A percentile compares a stretch with the other conserved stretches of the same genome.
Evolutionary conservation across 2,797 vertebrate genomes (phyloP).

Genomic region (Prionace glauca): DNA sequence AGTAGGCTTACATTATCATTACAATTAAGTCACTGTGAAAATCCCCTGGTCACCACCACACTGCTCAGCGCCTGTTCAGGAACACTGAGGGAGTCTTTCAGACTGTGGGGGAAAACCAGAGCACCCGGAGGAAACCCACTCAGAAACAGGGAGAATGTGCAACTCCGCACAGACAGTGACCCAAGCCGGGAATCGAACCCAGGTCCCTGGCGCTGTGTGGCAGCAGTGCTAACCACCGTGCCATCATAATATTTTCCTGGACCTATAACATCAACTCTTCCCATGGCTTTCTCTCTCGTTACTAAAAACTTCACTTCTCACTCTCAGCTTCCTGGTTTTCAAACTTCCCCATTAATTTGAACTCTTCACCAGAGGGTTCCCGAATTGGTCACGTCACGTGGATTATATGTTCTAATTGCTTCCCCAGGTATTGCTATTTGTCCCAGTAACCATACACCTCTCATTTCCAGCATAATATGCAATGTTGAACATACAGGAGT

Average conservation of each 20-base stretch:
- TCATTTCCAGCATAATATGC: constrained; percentile 56
- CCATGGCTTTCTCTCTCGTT: not conserved
- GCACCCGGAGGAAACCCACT: too few relatives aligned
- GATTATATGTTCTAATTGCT: not conserved
- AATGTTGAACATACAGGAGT: not conserved
- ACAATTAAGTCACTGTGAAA: too few relatives aligned
- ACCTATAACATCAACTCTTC: not conserved
- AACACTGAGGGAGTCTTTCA: too few relatives aligned
- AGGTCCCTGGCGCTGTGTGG: too few relatives aligned
- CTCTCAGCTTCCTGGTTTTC: not conserved
- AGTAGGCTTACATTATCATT: too few relatives aligned
- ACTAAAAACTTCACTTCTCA: not conserved
- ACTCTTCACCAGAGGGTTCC: not conserved
- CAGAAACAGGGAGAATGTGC: too few relatives aligned
- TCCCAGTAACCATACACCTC: constrained; percentile 91
- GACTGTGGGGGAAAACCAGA: too few relatives aligned
- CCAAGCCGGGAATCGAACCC: too few relatives aligned
- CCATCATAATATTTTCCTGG: not conserved
- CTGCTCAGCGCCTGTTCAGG: too few relatives aligned
- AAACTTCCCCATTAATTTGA: not conserved
- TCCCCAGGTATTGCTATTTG: constrained; percentile 84
- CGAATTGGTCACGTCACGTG: not conserved
- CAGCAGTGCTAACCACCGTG: too few relatives aligned
- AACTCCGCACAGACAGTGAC: too few relatives aligned
- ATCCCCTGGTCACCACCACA: too few relatives aligned